phyloP scores from a whole-genome alignment of 1,140 invertebrate species.

The Lineus longissimus region DNA sequence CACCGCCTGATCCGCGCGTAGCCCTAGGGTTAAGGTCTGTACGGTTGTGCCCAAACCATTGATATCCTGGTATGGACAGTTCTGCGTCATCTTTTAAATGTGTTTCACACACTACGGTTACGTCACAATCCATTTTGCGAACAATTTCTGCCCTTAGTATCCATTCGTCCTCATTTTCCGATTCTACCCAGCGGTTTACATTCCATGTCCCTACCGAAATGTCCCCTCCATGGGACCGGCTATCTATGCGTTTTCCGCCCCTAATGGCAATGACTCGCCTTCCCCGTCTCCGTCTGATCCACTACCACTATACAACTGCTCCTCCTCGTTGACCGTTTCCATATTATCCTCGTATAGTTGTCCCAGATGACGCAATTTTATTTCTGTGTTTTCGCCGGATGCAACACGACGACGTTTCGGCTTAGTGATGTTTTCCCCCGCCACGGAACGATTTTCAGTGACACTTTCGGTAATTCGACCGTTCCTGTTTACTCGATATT shows the following conservation, averaged over 20 bases:
- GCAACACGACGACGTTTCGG: too few relatives aligned
- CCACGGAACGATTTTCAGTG: too few relatives aligned
- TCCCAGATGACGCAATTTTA: too few relatives aligned
- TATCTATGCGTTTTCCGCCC: not conserved
- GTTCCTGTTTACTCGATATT: too few relatives aligned
- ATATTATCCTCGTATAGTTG: too few relatives aligned
- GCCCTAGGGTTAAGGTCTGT: not conserved
- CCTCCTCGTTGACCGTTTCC: too few relatives aligned
- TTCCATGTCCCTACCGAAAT: not conserved
- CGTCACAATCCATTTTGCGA: not conserved
- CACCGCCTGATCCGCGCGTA: not conserved
- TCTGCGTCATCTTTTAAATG: not conserved
- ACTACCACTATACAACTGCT: too few relatives aligned
- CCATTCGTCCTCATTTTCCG: not conserved
- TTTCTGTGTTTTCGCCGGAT: too few relatives aligned
- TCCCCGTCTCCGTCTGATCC: too few relatives aligned
- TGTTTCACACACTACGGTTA: not conserved
- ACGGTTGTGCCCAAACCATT: conserved; percentile 1
- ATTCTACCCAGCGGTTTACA: not conserved
- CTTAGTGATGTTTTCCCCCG: too few relatives aligned
- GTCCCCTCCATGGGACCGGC: not conserved
- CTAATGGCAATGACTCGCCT: too few relatives aligned
- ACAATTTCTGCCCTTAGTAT: not conserved
- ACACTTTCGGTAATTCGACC: too few relatives aligned
- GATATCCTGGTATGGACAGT: not conserved